A percentile compares a stretch with the other conserved stretches of the same genome.
Conservation (phyloP, 2,888 invertebrate genomes). For the Xestia xanthographa region DNA sequence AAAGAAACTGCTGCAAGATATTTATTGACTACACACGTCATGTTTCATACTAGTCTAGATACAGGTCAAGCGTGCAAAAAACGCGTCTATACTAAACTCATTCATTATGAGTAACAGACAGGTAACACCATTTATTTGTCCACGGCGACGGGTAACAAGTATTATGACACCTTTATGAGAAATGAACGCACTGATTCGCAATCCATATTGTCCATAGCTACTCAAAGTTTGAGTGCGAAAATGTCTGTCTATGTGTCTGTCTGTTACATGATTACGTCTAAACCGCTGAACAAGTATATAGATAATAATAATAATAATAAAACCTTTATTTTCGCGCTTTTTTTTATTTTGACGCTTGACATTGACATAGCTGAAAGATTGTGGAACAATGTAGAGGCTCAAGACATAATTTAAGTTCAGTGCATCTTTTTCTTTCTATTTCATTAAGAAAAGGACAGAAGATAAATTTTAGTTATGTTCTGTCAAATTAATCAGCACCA, state of each 20-base stretch:
- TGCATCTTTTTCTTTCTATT: no score
- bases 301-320: no score
- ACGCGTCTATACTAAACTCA: constrained; percentile 10
- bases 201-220: constrained; percentile 8
- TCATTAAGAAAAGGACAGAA: no score
- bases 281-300: no score
- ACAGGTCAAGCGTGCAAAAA: constrained; percentile 16
- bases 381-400: not conserved
- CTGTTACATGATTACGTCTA: not conserved
- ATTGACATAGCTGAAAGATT: not conserved
- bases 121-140: constrained; percentile 36
- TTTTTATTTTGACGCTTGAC: no score
- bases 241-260: not conserved
- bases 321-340: no score
- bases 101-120: constrained; percentile 36
- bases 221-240: not conserved
- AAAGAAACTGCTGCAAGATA: not conserved
- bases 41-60: not conserved
- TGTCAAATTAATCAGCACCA: no score
- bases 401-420: no score
- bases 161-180: constrained; percentile 43
- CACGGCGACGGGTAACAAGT: constrained; percentile 17
- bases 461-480: no score
- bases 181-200: constrained; percentile 35
- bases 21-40: not conserved